Conservation (phyloP, 1,140 invertebrate genomes). For the Telenomus remus region DNA sequence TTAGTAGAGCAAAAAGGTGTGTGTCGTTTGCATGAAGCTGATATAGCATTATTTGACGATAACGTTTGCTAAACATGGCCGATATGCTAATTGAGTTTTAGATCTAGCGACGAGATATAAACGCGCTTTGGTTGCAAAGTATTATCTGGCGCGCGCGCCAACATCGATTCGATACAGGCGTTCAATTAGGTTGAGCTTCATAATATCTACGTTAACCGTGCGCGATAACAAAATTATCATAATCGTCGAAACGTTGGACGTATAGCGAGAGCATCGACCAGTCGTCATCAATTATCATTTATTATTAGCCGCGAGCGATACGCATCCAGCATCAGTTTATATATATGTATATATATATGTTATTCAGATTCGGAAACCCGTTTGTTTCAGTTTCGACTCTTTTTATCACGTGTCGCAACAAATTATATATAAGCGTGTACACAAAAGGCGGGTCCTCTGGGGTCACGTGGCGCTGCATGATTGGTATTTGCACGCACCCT, state of each 20-base stretch:
- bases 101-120: slow-evolving; percentile 38
- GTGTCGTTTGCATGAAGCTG: slow-evolving; percentile 9
- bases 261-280: too few relatives aligned
- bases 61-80: slow-evolving; percentile 32
- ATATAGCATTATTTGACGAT: slow-evolving; percentile 28
- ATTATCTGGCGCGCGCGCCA: slow-evolving; percentile 42
- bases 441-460: not conserved
- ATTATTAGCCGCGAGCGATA: slow-evolving; percentile 32
- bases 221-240: slow-evolving; percentile 56
- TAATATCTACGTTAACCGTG: slow-evolving; percentile 56
- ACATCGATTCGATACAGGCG: slow-evolving; percentile 53
- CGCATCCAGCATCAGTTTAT: not conserved
- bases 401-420: slow-evolving; percentile 7
- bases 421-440: slow-evolving; percentile 20
- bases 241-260: slow-evolving; percentile 33
- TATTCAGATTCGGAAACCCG: not conserved
- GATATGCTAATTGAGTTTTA: slow-evolving; percentile 56
- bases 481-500: slow-evolving; percentile 45
- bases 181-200: slow-evolving; percentile 57
- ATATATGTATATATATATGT: not conserved
- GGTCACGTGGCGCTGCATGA: slow-evolving; percentile 46
- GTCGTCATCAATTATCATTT: slow-evolving; percentile 49
- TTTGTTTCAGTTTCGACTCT: slow-evolving; percentile 16
- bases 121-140: slow-evolving; percentile 43
- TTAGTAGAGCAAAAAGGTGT: slow-evolving; percentile 24